Base-by-base conservation (phyloP, 2,113 vertebrate species). In the Pantherophis guttatus region DNA sequence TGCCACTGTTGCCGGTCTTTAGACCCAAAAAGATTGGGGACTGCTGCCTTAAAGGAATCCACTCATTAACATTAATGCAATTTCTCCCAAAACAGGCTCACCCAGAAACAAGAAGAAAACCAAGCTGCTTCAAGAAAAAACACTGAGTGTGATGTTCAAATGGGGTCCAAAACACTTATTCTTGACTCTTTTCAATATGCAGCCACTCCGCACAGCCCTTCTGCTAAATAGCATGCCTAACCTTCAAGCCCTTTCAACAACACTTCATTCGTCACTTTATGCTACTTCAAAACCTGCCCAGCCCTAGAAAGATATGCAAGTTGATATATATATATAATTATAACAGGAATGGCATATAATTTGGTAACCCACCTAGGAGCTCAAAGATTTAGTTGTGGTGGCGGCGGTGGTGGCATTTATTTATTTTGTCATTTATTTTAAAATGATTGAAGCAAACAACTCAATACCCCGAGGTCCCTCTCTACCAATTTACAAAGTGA, bases 321-420 rank as follows among this genome's bases (percentile, higher is more conserved):
- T 96, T 96, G 94, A 87, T 96, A 96, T 95, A 0, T 62, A 97
- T 94, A 95, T 95, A 94, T 96, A 96, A 44, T 44, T 97, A 97
- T 96, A 97, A 97, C 94, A 94, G 95, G 93, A 95, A 96, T 95
- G 94, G 93, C 93, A 91, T 94, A 95, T 97, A 97, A 97, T 96
- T 96, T 97, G 96, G 94, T 97, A 96, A 97, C 96, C 95, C 96
- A 97, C 94, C 97, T 97, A 96, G 50, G 95, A 93, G 93, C 95
- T 97, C 94, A 96, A 95, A 95, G 95, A 94, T 94, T 95, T 86
- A 23, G 95, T 93, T 95, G 95, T 94, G 23, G 2, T 33, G 0
- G 2, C 19, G 17, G 7, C 19, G 7, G 17, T 5, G 11, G 29
- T 3, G 23, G 58, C 58, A 3, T 44, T 62, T n/a, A 91, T 52